phyloP scores from a whole-genome alignment of 2,888 invertebrate genomes.

The Loripinus fragilis region DNA sequence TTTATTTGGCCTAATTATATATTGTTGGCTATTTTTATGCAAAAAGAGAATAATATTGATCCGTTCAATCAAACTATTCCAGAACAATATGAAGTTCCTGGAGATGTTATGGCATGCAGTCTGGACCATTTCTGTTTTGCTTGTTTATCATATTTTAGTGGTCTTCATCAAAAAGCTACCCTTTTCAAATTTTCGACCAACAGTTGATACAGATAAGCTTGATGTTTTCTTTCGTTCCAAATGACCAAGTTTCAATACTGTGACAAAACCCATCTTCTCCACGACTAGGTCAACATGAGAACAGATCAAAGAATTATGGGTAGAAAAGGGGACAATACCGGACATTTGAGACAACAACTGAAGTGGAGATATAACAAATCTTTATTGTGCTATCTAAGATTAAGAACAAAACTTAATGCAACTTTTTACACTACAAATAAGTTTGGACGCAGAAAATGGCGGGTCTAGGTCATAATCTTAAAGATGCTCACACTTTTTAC shows the following conservation, averaged over 20 bases:
- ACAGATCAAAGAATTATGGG: constrained; percentile 17
- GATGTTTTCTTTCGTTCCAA: constrained; percentile 13
- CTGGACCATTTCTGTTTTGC: too few species aligned
- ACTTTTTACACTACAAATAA: not conserved
- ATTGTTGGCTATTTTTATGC: too few species aligned
- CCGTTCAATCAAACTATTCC: too few species aligned
- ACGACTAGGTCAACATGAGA: constrained; percentile 7
- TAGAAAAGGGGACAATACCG: constrained; percentile 1
- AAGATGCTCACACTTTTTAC: too few species aligned
- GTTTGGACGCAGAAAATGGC: too few species aligned
- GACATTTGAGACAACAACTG: not conserved
- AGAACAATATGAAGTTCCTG: too few species aligned
- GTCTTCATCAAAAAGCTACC: too few species aligned
- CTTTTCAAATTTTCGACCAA: not conserved
- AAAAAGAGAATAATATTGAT: too few species aligned
- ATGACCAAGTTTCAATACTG: constrained; percentile 13
- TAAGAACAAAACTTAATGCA: constrained; percentile 6
- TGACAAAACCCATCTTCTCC: not conserved
- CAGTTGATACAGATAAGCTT: constrained; percentile 11
- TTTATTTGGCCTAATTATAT: too few species aligned
- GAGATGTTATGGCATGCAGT: too few species aligned
- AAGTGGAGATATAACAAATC: not conserved
- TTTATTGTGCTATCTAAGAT: not conserved
- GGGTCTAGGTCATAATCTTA: too few species aligned
- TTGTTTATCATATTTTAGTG: too few species aligned